Conservation (phyloP, 2,113 vertebrate genomes). For the Calypte anna region DNA sequence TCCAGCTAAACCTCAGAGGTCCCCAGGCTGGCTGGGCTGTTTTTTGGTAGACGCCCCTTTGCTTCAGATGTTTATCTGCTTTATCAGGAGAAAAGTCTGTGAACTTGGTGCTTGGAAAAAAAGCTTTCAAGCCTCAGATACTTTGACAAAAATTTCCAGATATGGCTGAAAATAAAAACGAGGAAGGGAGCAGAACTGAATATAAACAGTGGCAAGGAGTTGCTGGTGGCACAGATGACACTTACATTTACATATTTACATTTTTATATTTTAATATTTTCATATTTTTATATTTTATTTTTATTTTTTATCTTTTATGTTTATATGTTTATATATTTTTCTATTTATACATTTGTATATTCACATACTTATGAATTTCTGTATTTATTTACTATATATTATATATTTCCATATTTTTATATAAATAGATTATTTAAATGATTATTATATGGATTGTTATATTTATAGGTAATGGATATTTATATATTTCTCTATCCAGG, state of each 20-base stretch:
- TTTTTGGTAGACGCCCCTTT: background rate
- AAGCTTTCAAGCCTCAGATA: background rate
- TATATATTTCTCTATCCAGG: too few species aligned
- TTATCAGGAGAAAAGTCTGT: background rate
- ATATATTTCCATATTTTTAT: too few species aligned
- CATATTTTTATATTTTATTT: too few species aligned
- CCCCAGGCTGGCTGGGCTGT: background rate
- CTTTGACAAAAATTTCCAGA: background rate
- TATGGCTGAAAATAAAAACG: background rate
- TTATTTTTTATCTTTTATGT: too few species aligned
- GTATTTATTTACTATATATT: too few species aligned
- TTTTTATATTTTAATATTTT: too few species aligned
- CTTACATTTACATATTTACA: background rate
- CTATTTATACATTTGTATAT: too few species aligned
- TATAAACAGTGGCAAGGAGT: background rate
- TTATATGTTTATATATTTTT: too few species aligned
- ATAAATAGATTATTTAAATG: too few species aligned
- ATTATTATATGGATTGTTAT: too few species aligned
- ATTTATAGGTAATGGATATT: too few species aligned
- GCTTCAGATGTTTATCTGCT: slow-evolving; percentile 24
- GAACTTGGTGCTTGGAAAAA: background rate
- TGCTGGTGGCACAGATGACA: background rate
- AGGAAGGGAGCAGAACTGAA: background rate
- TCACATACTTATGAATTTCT: too few species aligned
- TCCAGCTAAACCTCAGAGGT: background rate